Percentiles rank a stretch among this genome's conserved stretches.
These are phyloP conservation scores for Clarias batrachus DNA, from an alignment of 2,113 vertebrate genomes.

Conservation along the genomic window DNA sequence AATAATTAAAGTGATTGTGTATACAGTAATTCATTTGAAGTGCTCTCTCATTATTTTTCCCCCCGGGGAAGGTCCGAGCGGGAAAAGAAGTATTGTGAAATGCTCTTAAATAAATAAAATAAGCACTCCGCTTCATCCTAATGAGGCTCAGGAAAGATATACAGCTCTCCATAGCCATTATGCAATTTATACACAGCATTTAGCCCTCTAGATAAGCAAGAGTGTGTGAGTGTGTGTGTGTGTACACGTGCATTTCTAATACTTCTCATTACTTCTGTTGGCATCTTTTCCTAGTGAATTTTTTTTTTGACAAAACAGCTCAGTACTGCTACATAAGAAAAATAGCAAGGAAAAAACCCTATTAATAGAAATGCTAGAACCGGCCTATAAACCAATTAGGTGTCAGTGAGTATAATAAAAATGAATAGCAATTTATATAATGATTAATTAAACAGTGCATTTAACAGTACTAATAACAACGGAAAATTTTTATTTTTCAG, in stretches of 20 bases:
- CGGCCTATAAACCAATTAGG: neutral
- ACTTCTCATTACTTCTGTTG: constrained; percentile 2
- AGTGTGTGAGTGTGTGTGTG: constrained; percentile 13
- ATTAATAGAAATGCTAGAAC: neutral
- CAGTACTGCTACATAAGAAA: neutral
- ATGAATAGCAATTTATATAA: neutral
- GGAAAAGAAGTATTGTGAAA: constrained; percentile 51
- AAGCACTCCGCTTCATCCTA: constrained; percentile 48
- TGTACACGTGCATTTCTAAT: neutral
- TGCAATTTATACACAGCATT: constrained; percentile 37
- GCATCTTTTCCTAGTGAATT: neutral
- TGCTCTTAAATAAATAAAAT: constrained; percentile 54
- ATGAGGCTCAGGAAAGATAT: constrained; percentile 44
- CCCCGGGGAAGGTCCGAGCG: constrained; percentile 50
- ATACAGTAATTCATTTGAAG: constrained; percentile 60
- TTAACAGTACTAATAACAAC: neutral
- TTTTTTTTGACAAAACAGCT: neutral
- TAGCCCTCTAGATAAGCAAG: constrained; percentile 20
- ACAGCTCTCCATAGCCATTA: constrained; percentile 39
- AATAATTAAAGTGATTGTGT: constrained; percentile 61
- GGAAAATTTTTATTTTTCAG: neutral
- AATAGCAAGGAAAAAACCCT: neutral
- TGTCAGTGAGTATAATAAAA: neutral
- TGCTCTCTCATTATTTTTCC: constrained; percentile 58
- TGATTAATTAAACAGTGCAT: neutral